phyloP scores from a whole-genome alignment of 2,888 invertebrate species.

The Cactoblastis cactorum region DNA sequence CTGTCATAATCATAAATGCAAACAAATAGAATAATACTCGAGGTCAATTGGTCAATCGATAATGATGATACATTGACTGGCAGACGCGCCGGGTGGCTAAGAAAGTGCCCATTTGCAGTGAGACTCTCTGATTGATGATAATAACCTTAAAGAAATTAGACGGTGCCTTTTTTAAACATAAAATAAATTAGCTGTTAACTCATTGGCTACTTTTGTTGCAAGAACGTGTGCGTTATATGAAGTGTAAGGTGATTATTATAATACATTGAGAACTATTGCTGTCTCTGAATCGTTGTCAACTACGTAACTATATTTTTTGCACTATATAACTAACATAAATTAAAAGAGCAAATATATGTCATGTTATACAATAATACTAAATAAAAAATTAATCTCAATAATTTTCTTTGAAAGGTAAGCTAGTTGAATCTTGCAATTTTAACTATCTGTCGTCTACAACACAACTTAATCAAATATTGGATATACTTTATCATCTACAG shows the following conservation, averaged over 20 bases:
- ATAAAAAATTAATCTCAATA: no score
- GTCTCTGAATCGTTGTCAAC: neutral
- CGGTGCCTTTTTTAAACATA: slow-evolving; percentile 7
- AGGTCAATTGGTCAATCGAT: slow-evolving; percentile 52
- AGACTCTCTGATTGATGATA: slow-evolving; percentile 19
- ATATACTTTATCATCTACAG: no score
- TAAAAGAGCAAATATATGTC: no score
- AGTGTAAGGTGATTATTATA: slow-evolving; percentile 19
- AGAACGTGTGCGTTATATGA: slow-evolving; percentile 24
- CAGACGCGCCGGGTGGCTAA: slow-evolving; percentile 21
- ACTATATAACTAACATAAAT: no score
- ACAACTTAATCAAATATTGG: no score
- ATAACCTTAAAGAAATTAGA: slow-evolving; percentile 17
- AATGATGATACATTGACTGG: slow-evolving; percentile 44
- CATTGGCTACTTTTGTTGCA: slow-evolving; percentile 17
- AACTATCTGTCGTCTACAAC: no score
- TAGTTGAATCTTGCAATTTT: no score
- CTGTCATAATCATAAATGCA: slow-evolving; percentile 37
- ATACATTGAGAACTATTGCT: neutral
- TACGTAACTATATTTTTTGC: neutral
- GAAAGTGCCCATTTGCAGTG: slow-evolving; percentile 25
- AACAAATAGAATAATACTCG: slow-evolving; percentile 38
- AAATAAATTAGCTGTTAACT: slow-evolving; percentile 4
- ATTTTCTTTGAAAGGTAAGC: no score
- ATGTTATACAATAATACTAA: no score